phyloP scores from a whole-genome alignment of 2,888 invertebrate genomes.

The Scaptomyza parva region DNA sequence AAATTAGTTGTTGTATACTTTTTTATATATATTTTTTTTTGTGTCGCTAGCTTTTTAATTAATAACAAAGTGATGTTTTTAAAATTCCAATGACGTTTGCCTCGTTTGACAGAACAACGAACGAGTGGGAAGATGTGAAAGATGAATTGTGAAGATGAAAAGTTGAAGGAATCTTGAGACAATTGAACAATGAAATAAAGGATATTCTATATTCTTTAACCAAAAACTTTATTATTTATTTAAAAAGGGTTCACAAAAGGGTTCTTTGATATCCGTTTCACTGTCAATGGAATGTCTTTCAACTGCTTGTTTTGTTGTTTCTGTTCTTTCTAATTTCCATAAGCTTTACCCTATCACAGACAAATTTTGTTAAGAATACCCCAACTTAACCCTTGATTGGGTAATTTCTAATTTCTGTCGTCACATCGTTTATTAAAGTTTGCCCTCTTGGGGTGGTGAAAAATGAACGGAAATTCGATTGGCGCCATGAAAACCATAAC shows the following conservation, averaged over 20 bases:
- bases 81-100: conserved; percentile 1
- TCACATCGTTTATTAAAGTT: conserved; percentile 46
- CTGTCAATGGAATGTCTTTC: conserved; percentile 13
- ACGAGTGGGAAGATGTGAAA: not conserved
- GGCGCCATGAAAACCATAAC: conserved; percentile 73
- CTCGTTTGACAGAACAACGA: conserved; percentile 29
- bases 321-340: conserved; percentile 19
- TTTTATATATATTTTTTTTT: conserved; percentile 11
- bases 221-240: not conserved
- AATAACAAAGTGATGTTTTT: conserved; percentile 31
- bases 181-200: conserved; percentile 13
- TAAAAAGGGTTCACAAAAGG: conserved; percentile 5
- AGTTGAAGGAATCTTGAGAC: not conserved
- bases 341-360: conserved; percentile 17
- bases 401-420: conserved; percentile 36
- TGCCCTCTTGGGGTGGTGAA: conserved; percentile 7
- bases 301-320: conserved; percentile 11
- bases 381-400: not conserved
- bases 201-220: conserved; percentile 10
- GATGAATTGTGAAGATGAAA: no score
- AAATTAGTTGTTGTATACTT: conserved; percentile 15
- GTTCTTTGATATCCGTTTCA: conserved; percentile 1
- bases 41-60: conserved; percentile 37
- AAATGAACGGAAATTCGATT: conserved; percentile 47
- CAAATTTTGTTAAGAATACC: conserved; percentile 21